Evolutionary conservation across 2,113 vertebrate species (phyloP).

Genomic region (Oryzias curvinotus): DNA sequence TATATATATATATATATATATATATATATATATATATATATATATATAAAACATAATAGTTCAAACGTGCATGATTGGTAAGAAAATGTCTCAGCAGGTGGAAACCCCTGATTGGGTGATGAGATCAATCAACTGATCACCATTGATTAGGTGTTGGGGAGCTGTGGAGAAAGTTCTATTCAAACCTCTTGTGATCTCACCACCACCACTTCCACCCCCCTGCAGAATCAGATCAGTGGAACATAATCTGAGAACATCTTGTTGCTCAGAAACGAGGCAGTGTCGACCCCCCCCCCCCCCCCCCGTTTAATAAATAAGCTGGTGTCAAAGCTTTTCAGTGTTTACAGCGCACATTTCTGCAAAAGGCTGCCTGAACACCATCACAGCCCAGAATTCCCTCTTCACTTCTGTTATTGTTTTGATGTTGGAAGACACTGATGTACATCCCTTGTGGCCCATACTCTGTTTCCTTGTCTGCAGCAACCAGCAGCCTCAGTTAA

Average conservation of each 20-base stretch:
- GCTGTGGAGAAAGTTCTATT: constrained; percentile 5
- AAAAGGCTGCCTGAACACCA: constrained; percentile 13
- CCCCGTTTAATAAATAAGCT: constrained; percentile 18
- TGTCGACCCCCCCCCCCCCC: background rate
- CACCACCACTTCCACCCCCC: too few relatives aligned
- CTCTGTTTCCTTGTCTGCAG: constrained; percentile 44
- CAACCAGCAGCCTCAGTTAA: constrained; percentile 37
- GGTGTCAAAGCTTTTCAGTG: constrained; percentile 7
- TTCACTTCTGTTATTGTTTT: constrained; percentile 40
- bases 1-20: too few relatives aligned
- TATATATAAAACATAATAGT: too few relatives aligned
- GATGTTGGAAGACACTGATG: constrained; percentile 32
- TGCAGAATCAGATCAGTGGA: constrained; percentile 13
- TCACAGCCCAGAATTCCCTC: constrained; percentile 25
- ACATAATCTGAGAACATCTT: constrained; percentile 30
- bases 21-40: too few relatives aligned
- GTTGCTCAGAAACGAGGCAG: constrained; percentile 8
- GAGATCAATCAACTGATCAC: constrained; percentile 45
- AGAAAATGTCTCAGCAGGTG: too few relatives aligned
- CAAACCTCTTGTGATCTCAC: background rate
- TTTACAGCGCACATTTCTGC: constrained; percentile 28
- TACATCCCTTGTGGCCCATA: constrained; percentile 45
- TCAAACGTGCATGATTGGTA: too few relatives aligned
- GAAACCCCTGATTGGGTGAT: background rate
- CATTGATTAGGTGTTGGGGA: constrained; percentile 45